Conservation (phyloP, 2,113 vertebrate genomes). For the Nipponia nippon region DNA sequence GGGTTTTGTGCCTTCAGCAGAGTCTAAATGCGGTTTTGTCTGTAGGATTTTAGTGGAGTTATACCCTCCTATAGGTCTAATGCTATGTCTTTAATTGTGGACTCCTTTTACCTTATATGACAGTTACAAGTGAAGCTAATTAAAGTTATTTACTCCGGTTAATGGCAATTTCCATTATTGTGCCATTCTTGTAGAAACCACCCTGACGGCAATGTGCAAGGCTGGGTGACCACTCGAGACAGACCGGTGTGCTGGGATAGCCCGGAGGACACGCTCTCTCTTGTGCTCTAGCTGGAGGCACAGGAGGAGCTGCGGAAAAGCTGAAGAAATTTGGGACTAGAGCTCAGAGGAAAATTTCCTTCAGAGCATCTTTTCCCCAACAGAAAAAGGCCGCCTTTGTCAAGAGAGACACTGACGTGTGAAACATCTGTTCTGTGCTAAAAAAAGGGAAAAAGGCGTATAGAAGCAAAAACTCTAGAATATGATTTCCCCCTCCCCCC, state of each 20-base stretch:
- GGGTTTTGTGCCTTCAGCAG: neutral
- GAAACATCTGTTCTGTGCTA: conserved; percentile 49
- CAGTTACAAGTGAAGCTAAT: conserved; percentile 1
- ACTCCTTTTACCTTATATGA: conserved; percentile 24
- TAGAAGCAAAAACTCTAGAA: neutral
- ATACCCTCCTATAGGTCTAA: neutral
- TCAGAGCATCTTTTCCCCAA: neutral
- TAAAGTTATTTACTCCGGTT: conserved; percentile 44
- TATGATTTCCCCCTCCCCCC: neutral
- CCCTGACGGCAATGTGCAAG: neutral
- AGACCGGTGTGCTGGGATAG: neutral
- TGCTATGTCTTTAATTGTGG: conserved; percentile 33
- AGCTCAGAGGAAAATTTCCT: neutral
- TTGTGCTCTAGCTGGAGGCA: neutral
- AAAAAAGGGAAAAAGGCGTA: conserved; percentile 10
- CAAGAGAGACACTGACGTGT: conserved; percentile 41
- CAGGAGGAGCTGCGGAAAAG: neutral
- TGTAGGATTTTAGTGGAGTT: neutral
- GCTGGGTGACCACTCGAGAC: neutral
- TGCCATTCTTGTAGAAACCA: neutral
- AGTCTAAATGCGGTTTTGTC: neutral
- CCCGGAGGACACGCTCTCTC: neutral
- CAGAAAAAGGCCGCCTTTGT: conserved; percentile 29
- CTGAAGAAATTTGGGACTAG: neutral
- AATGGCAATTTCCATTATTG: conserved; percentile 35